Conservation (phyloP, 2,888 invertebrate genomes). For the Agriopis leucophaearia region DNA sequence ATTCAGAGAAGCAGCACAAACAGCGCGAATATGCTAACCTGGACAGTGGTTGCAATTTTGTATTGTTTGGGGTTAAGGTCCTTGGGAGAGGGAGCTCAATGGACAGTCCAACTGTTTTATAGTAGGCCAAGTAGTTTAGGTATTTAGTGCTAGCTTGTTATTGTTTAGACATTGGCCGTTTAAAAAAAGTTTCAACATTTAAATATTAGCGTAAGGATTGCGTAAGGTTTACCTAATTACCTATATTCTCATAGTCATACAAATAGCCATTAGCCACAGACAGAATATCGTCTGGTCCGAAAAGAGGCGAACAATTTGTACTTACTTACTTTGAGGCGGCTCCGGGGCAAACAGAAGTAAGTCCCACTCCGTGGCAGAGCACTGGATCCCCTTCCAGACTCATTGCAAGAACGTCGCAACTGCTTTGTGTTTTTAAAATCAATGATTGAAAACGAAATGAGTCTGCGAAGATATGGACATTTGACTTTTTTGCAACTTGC, state of each 20-base stretch:
- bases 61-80: too few relatives aligned
- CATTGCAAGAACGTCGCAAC: slow-evolving; percentile 63
- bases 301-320: slow-evolving; percentile 39
- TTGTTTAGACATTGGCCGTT: too few relatives aligned
- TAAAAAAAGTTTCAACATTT: too few relatives aligned
- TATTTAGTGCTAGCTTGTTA: too few relatives aligned
- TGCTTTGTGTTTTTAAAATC: slow-evolving; percentile 38
- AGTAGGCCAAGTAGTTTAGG: too few relatives aligned
- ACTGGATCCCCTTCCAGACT: slow-evolving; percentile 62
- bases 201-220: background rate
- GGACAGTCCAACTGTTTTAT: too few relatives aligned
- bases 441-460: slow-evolving; percentile 2
- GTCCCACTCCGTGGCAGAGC: slow-evolving; percentile 75
- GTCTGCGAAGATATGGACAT: background rate
- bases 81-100: too few relatives aligned
- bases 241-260: background rate
- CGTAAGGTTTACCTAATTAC: background rate
- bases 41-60: too few relatives aligned
- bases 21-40: too few relatives aligned
- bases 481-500: too few relatives aligned
- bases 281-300: slow-evolving; percentile 24
- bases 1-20: too few relatives aligned
- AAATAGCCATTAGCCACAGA: background rate
- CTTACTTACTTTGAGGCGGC: slow-evolving; percentile 57
- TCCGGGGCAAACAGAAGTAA: slow-evolving; percentile 59